Conservation (phyloP, 1,140 invertebrate species). For the Brachystomella parvula region DNA sequence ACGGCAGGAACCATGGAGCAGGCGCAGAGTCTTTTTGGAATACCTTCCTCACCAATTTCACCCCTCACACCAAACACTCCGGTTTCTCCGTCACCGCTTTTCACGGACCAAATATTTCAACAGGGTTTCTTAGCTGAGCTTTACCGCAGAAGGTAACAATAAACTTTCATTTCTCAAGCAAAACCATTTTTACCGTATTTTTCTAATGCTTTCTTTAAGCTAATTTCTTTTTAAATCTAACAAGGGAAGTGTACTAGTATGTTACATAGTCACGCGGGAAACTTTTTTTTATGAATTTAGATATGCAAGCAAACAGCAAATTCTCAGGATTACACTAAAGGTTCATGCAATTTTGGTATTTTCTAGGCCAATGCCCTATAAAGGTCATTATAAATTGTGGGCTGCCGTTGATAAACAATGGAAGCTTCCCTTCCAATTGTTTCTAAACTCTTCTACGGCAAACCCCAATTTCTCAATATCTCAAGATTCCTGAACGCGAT, state of each 20-base stretch:
- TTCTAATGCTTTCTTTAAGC: neutral
- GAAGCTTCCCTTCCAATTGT: no score
- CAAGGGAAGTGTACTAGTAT: neutral
- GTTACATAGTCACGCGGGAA: no score
- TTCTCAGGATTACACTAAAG: no score
- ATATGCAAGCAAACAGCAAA: no score
- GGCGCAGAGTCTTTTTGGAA: slow-evolving; percentile 30
- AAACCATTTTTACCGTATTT: neutral
- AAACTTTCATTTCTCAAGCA: neutral
- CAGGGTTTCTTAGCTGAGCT: slow-evolving; percentile 43
- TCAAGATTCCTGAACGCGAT: no score
- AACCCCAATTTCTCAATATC: no score
- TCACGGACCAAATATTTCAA: slow-evolving; percentile 42
- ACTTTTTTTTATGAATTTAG: no score
- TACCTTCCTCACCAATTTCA: slow-evolving; percentile 51
- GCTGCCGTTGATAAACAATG: no score
- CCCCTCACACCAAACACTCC: slow-evolving; percentile 46
- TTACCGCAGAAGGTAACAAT: slow-evolving; percentile 34
- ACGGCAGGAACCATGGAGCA: slow-evolving; percentile 30
- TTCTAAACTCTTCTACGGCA: no score
- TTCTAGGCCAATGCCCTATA: no score
- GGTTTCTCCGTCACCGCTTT: slow-evolving; percentile 45
- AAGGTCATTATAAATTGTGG: no score
- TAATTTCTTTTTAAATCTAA: neutral
- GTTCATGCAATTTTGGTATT: no score